phyloP scores from a whole-genome alignment of 2,888 invertebrate species.

The Stenodera caucasica region DNA sequence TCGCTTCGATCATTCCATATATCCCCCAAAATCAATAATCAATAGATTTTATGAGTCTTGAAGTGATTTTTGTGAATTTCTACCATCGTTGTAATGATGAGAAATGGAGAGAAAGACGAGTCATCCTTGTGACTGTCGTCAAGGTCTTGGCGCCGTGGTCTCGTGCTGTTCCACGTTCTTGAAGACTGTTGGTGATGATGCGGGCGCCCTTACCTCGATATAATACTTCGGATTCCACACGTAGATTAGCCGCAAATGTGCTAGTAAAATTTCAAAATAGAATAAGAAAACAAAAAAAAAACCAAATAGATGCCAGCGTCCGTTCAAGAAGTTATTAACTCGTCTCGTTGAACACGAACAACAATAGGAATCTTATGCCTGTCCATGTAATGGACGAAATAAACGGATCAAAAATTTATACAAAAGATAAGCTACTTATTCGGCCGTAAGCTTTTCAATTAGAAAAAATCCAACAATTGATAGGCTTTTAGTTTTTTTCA shows the following conservation, averaged over 20 bases:
- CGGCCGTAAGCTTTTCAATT: too few species aligned
- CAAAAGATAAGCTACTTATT: slow-evolving; percentile 20
- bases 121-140: slow-evolving; percentile 23
- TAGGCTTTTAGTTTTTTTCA: too few species aligned
- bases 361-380: too few species aligned
- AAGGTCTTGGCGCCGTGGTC: slow-evolving; percentile 22
- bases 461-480: too few species aligned
- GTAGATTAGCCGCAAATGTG: slow-evolving; percentile 4
- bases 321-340: slow-evolving; percentile 5
- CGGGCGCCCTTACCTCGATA: slow-evolving; percentile 27
- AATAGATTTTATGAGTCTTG: too few species aligned
- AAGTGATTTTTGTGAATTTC: too few species aligned
- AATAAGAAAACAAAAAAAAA: neutral
- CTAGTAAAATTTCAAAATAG: neutral
- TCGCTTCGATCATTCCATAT: too few species aligned
- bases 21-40: too few species aligned
- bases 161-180: slow-evolving; percentile 28
- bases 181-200: slow-evolving; percentile 24
- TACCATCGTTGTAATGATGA: too few species aligned
- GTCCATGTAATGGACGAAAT: neutral
- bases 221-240: slow-evolving; percentile 19
- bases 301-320: neutral
- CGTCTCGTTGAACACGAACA: neutral
- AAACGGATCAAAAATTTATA: slow-evolving; percentile 1
- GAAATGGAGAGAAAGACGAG: too few species aligned